Evolutionary conservation across 53 echinoderm and acorn worm genomes (phyloP).

Genomic region (Holothuria scabra): DNA sequence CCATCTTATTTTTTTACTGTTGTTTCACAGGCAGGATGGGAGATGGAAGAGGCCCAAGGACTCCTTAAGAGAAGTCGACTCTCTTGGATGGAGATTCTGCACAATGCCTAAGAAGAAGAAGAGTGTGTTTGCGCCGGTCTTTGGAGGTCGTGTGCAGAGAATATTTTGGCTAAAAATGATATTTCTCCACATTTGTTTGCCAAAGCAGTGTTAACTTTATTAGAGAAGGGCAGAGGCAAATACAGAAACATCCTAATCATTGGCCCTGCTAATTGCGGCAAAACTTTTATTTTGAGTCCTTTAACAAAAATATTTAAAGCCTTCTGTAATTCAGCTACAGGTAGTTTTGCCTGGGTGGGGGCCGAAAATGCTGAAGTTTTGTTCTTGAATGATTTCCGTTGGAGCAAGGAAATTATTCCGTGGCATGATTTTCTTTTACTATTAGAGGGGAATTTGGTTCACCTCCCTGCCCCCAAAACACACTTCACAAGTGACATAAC

Average conservation of each 20-base stretch:
- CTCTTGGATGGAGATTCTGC: slow-evolving; percentile 26
- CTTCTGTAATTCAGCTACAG: neutral
- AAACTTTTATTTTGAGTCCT: slow-evolving; percentile 45
- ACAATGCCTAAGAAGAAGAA: slow-evolving; percentile 2
- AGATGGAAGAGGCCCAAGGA: slow-evolving; percentile 34
- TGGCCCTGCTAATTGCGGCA: slow-evolving; percentile 58
- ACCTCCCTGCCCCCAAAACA: slow-evolving; percentile 50
- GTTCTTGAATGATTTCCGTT: slow-evolving; percentile 49
- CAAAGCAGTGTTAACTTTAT: slow-evolving; percentile 30
- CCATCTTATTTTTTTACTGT: neutral
- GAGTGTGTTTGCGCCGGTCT: slow-evolving; percentile 35
- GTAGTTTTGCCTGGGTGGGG: slow-evolving; percentile 24
- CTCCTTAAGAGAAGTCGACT: slow-evolving; percentile 7
- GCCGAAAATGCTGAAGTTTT: slow-evolving; percentile 36
- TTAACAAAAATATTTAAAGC: slow-evolving; percentile 31
- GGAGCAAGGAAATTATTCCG: slow-evolving; percentile 25
- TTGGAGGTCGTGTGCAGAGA: slow-evolving; percentile 42
- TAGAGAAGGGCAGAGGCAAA: slow-evolving; percentile 48
- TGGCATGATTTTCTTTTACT: slow-evolving; percentile 34
- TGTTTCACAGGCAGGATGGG: slow-evolving; percentile 45
- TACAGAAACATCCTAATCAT: slow-evolving; percentile 42
- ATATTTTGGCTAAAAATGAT: neutral
- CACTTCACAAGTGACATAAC: slow-evolving; percentile 44
- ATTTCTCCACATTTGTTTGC: neutral
- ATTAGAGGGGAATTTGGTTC: slow-evolving; percentile 42